phyloP scores from a whole-genome alignment of 2,888 invertebrate species.

The Abscondita cerata region DNA sequence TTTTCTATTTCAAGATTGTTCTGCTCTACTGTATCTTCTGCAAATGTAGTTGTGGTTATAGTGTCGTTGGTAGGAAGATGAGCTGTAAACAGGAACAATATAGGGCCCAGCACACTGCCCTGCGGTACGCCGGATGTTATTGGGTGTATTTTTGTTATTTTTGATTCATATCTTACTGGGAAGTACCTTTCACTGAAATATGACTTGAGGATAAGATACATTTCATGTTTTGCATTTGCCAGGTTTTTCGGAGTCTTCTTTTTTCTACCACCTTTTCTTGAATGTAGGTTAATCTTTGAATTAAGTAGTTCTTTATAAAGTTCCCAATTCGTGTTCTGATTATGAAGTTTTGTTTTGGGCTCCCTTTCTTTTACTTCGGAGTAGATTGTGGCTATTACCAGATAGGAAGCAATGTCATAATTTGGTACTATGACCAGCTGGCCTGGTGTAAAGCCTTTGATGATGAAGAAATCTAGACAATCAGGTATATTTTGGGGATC shows the following conservation, averaged over 20 bases:
- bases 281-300: too few relatives aligned
- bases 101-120: slow-evolving; percentile 22
- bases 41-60: slow-evolving; percentile 24
- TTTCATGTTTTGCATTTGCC: too few relatives aligned
- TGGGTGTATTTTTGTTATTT: slow-evolving; percentile 18
- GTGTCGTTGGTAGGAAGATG: slow-evolving; percentile 12
- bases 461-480: background rate
- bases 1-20: background rate
- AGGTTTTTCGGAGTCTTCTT: too few relatives aligned
- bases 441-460: background rate
- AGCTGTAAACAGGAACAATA: slow-evolving; percentile 19
- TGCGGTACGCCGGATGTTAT: slow-evolving; percentile 25
- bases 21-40: slow-evolving; percentile 26
- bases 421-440: background rate
- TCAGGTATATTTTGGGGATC: background rate
- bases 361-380: background rate
- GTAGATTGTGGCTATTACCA: background rate
- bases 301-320: background rate
- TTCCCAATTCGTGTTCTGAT: background rate
- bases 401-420: background rate
- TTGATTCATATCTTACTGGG: slow-evolving; percentile 17
- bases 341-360: background rate
- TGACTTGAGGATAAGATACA: slow-evolving; percentile 8
- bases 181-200: slow-evolving; percentile 19
- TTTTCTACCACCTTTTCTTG: too few relatives aligned